Evolutionary conservation across 2,113 vertebrate genomes (phyloP).

Genomic region (Columba livia): DNA sequence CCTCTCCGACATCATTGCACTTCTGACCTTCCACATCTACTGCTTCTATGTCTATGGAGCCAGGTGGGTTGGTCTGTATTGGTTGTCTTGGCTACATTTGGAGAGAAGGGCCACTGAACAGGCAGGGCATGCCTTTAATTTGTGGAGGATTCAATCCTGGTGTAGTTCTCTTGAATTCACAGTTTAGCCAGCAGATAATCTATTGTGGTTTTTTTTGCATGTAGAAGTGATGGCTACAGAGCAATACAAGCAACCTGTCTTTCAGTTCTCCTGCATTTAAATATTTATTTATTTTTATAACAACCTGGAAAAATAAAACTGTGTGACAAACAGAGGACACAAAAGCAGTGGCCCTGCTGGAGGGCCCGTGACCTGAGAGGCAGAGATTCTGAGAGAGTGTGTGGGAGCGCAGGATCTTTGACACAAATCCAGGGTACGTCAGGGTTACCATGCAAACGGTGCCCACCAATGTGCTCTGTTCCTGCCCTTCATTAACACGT

Average conservation of each 20-base stretch:
- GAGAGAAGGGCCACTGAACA: not conserved
- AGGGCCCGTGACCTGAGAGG: not conserved
- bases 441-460: not conserved
- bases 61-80: conserved; percentile 75
- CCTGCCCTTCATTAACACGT: not conserved
- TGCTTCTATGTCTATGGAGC: conserved; percentile 99
- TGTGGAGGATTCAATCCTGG: not conserved
- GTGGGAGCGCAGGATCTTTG: not conserved
- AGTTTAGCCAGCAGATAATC: not conserved
- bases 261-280: not conserved
- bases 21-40: conserved; percentile 98
- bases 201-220: not conserved
- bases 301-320: not conserved
- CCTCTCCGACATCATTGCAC: conserved; percentile 90
- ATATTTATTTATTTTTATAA: not conserved
- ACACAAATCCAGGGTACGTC: not conserved
- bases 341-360: not conserved
- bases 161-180: not conserved
- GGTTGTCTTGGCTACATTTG: not conserved
- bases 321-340: not conserved
- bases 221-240: not conserved
- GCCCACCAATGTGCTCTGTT: not conserved
- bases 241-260: not conserved
- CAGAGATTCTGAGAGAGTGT: not conserved
- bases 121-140: not conserved